Evolutionary conservation across 2,797 vertebrate genomes (phyloP).

Genomic region (Poeciliopsis infans): DNA sequence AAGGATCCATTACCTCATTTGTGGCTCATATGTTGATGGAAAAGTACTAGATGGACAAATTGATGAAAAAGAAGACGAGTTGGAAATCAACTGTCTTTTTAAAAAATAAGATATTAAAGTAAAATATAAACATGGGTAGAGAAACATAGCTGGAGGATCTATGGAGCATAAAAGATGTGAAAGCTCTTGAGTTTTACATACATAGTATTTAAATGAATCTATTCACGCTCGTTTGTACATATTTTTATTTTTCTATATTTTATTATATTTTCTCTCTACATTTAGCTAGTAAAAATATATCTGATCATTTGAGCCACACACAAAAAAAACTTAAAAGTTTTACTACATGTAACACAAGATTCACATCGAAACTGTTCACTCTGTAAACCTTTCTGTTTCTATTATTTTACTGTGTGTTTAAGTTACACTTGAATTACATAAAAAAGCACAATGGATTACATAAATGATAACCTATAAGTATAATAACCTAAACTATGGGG

Average conservation of each 20-base stretch:
- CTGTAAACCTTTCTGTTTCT: neutral
- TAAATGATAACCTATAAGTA: neutral
- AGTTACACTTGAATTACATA: neutral
- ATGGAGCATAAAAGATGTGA: neutral
- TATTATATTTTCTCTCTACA: neutral
- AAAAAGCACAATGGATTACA: neutral
- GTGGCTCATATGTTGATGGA: slow-evolving; percentile 46
- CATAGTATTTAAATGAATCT: neutral
- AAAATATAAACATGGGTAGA: neutral
- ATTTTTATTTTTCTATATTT: neutral
- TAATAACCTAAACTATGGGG: slow-evolving; percentile 14
- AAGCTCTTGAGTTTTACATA: neutral
- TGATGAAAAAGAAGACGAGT: slow-evolving; percentile 10
- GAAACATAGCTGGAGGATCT: neutral
- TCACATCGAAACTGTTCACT: neutral
- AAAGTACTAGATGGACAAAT: slow-evolving; percentile 53
- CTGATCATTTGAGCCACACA: neutral
- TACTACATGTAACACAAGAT: neutral
- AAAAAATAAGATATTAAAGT: neutral
- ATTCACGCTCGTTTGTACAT: neutral
- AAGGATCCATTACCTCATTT: slow-evolving; percentile 34
- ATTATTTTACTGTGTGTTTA: neutral
- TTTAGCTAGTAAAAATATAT: neutral
- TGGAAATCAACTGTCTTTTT: neutral
- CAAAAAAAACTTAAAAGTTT: neutral